These are phyloP conservation scores for Enteromius unitaeniatus DNA, from an alignment of 2,797 vertebrate genomes.

Conservation along the genomic window DNA sequence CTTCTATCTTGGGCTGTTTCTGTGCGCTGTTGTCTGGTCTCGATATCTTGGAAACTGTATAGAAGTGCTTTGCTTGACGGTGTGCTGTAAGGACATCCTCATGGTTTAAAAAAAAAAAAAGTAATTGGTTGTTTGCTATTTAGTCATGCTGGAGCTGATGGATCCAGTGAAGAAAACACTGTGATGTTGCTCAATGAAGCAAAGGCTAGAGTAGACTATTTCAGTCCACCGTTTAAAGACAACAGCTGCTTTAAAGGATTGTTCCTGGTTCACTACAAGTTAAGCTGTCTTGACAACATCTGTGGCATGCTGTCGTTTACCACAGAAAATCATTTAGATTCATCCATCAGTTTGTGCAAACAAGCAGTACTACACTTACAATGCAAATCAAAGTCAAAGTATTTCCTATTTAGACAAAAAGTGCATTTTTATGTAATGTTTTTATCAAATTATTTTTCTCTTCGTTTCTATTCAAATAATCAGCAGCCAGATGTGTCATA, in stretches of 20 bases:
- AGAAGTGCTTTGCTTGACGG: slow-evolving; percentile 21
- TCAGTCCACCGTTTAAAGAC: background rate
- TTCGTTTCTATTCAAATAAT: background rate
- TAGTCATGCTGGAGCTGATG: slow-evolving; percentile 26
- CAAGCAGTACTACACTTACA: background rate
- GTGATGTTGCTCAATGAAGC: slow-evolving; percentile 26
- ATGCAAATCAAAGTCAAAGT: background rate
- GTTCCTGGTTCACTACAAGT: background rate
- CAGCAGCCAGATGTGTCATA: background rate
- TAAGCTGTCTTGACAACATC: slow-evolving; percentile 19
- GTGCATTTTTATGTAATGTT: background rate
- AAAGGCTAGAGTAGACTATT: slow-evolving; percentile 7
- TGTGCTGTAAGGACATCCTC: slow-evolving; percentile 25
- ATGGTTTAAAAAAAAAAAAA: background rate
- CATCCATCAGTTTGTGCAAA: background rate
- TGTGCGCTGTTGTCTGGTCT: slow-evolving; percentile 9
- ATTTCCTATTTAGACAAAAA: background rate
- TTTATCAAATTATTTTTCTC: background rate
- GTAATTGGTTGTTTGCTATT: background rate
- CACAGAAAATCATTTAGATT: background rate
- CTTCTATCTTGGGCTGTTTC: slow-evolving; percentile 21
- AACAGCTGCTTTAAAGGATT: slow-evolving; percentile 27
- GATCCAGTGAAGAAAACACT: slow-evolving; percentile 34
- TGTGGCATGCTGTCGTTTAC: slow-evolving; percentile 16
- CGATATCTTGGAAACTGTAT: slow-evolving; percentile 12